Percentiles rank a stretch among this genome's conserved stretches.
phyloP scores from a whole-genome alignment of 1,140 invertebrate genomes.

The Drosophila pectinifera region DNA sequence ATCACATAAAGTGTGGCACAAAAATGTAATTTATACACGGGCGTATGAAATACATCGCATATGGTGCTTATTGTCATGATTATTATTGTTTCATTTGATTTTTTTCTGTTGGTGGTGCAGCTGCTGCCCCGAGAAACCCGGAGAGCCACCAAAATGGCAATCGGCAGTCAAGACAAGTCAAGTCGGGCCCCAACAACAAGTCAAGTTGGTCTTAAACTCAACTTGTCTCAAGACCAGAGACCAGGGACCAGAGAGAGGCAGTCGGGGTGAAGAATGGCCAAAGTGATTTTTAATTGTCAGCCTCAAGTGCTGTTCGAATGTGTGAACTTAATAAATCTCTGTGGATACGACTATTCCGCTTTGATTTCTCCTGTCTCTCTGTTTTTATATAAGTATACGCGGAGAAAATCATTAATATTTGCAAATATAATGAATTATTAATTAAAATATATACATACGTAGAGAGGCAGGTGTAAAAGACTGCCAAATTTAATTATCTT shows the following conservation, averaged over 20 bases:
- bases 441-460: too few relatives aligned
- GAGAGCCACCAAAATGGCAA: conserved; percentile 61
- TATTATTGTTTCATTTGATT: conserved; percentile 21
- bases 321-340: conserved; percentile 81
- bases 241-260: too few relatives aligned
- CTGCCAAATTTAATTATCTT: too few relatives aligned
- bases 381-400: not conserved
- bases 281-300: conserved; percentile 82
- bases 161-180: conserved; percentile 54
- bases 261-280: conserved; percentile 20
- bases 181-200: conserved; percentile 32
- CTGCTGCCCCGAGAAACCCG: conserved; percentile 24
- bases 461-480: too few relatives aligned
- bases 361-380: conserved; percentile 47
- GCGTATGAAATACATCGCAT: conserved; percentile 50
- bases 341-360: conserved; percentile 36
- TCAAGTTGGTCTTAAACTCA: conserved; percentile 6
- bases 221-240: not conserved
- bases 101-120: conserved; percentile 9
- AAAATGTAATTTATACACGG: conserved; percentile 35
- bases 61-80: conserved; percentile 28
- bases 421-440: too few relatives aligned
- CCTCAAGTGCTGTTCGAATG: conserved; percentile 78
- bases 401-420: not conserved
- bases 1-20: conserved; percentile 4